Evolutionary conservation across 1,140 invertebrate genomes (phyloP).

Genomic region (Drosophila setifemur): DNA sequence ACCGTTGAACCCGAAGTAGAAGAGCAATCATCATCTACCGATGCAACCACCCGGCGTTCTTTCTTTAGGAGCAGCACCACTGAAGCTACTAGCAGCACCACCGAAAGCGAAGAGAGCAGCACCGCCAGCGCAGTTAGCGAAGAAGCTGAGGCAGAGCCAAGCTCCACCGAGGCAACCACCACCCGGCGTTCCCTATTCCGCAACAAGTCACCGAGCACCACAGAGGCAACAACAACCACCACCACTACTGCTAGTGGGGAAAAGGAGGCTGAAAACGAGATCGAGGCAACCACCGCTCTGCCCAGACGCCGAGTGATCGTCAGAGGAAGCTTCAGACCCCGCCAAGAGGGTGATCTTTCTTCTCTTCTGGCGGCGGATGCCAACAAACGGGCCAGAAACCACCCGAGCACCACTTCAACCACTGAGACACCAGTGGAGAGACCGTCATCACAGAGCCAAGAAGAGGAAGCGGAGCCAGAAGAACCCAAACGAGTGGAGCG

Average conservation of each 20-base stretch:
- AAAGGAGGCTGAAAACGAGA: background rate
- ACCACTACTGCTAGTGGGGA: no score
- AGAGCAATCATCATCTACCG: background rate
- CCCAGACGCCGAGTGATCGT: slow-evolving; percentile 41
- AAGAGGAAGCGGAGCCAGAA: background rate
- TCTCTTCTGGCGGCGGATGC: slow-evolving; percentile 59
- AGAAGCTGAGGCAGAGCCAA: background rate
- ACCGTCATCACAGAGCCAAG: background rate
- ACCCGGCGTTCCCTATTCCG: slow-evolving; percentile 15
- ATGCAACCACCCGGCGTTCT: background rate
- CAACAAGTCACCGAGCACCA: background rate
- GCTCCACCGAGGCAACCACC: background rate
- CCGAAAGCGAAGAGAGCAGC: background rate
- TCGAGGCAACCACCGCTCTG: slow-evolving; percentile 16
- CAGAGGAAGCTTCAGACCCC: slow-evolving; percentile 55
- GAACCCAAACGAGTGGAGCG: background rate
- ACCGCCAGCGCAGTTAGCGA: background rate
- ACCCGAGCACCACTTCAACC: background rate
- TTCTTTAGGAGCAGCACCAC: background rate
- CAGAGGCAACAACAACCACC: slow-evolving; percentile 3
- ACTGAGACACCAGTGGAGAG: background rate
- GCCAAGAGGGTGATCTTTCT: slow-evolving; percentile 59
- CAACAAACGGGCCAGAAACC: slow-evolving; percentile 31
- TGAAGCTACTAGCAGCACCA: background rate
- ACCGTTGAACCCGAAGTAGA: background rate